Base-by-base conservation (phyloP, 2,113 vertebrate genomes). In the Syngnathoides biaculeatus region DNA sequence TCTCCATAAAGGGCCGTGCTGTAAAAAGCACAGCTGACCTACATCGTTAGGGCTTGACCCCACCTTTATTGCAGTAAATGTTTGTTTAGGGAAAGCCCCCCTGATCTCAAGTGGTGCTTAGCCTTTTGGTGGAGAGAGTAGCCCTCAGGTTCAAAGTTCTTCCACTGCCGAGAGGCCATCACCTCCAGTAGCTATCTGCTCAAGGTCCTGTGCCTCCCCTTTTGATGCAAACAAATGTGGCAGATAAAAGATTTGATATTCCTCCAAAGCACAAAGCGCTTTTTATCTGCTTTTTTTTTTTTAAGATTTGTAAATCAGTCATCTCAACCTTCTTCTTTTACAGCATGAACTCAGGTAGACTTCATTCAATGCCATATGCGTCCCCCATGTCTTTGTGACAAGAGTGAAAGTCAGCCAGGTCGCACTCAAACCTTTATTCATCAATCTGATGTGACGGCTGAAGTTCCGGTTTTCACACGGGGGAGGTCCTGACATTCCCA, bases 91-190 rank as follows among this genome's bases (percentile, higher is more conserved):
- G 82, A 75, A 74, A 80, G 79, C 70, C 65, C 64, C 66, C 66
- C 65, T 71, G 78, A 79, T 84, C 78, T 83, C 77, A 84, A 82
- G 87, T 62, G 82, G 79, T 56, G 80, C 86, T 88, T 90, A 88
- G 87, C 84, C 84, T 84, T 84, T 67, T 79, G 80, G 80, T 85
- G 72, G 76, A 66, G 75, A 83, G 84, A 82, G 69, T 68, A 84
- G 82, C 87, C 79, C 84, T 78, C 71, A 70, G 78, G 86, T 90
- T 88, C 86, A 89, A 89, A 91, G 79, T 80, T 73, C 81, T 82
- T 84, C 84, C 79, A 82, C 72, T 66, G 68, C 79, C 65, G 79
- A 85, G 84, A 79, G 70, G 39, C 84, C 88, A 84, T 90, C 87
- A 85, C 80, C 77, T 89, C 80, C 81, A 84, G 77, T 35, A 24